Evolutionary conservation across 2,797 vertebrate species (phyloP).

Genomic region (Macropodus opercularis): DNA sequence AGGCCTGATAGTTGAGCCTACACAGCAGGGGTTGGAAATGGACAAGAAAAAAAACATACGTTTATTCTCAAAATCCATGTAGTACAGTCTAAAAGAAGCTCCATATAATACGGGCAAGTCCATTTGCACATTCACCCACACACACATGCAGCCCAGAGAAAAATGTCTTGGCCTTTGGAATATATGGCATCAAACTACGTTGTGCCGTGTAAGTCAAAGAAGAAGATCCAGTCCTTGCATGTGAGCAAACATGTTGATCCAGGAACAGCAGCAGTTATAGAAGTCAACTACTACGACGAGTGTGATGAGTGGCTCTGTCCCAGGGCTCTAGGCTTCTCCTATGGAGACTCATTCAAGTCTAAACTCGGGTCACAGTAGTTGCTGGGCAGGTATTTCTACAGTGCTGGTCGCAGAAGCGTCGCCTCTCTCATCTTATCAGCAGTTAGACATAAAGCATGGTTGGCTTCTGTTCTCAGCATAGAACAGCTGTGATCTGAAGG

Average conservation of each 20-base stretch:
- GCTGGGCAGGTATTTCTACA: too few species aligned
- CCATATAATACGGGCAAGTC: too few species aligned
- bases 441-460: neutral
- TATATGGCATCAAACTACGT: neutral
- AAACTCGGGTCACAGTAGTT: too few species aligned
- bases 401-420: neutral
- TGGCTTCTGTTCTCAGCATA: neutral
- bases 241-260: neutral
- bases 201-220: neutral
- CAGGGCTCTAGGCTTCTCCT: constrained; percentile 15
- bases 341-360: too few species aligned
- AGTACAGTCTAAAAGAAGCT: neutral
- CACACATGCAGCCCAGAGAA: neutral
- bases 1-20: neutral
- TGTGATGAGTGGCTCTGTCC: constrained; percentile 21
- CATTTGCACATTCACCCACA: neutral
- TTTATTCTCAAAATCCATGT: too few species aligned
- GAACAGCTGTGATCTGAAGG: neutral
- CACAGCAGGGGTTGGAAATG: neutral
- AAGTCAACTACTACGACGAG: constrained; percentile 9
- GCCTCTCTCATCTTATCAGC: neutral
- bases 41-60: neutral
- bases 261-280: neutral
- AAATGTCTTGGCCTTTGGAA: neutral
- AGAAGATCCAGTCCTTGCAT: neutral